These are phyloP conservation scores for Phalacrocorax pelagicus DNA, from an alignment of 2,113 vertebrate genomes.

Conservation along the genomic window DNA sequence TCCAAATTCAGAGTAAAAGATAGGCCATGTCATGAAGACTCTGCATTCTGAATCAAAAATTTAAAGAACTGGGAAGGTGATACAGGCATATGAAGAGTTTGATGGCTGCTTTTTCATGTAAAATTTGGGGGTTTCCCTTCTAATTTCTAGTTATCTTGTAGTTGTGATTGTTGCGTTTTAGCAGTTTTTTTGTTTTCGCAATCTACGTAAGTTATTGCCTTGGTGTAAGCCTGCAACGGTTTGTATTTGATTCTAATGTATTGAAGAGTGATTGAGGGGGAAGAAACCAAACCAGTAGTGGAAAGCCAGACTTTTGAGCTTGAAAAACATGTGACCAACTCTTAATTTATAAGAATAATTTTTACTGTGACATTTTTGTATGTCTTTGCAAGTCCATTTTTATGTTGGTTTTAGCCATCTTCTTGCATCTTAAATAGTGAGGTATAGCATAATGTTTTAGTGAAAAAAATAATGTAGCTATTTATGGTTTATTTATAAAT, in stretches of 20 bases:
- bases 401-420: background rate
- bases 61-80: background rate
- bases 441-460: background rate
- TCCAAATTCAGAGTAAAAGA: background rate
- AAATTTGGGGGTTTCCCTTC: background rate
- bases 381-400: background rate
- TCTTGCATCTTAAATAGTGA: background rate
- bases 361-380: background rate
- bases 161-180: background rate
- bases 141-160: background rate
- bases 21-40: fast-evolving
- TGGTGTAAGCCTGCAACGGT: background rate
- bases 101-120: background rate
- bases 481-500: background rate
- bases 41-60: background rate
- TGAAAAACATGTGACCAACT: background rate
- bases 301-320: background rate
- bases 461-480: background rate
- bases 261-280: background rate
- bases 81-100: background rate
- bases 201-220: background rate
- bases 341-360: background rate
- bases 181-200: background rate
- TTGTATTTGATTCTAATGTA: background rate
- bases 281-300: background rate